Conservation (phyloP, 2,888 invertebrate genomes). For the Pachydiplax longipennis region DNA sequence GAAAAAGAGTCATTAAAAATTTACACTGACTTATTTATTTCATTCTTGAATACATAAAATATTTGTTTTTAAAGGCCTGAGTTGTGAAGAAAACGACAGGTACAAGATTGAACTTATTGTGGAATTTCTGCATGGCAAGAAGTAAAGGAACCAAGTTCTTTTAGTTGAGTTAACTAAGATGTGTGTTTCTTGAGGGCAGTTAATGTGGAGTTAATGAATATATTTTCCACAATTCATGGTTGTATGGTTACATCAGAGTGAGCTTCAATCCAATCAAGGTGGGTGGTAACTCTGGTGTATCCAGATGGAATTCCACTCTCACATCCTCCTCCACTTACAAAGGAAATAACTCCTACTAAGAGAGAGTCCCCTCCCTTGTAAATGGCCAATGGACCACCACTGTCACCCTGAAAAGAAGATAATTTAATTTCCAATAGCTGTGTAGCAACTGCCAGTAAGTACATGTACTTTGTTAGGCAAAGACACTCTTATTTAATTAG, state of each 20-base stretch:
- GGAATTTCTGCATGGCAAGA: too few relatives aligned
- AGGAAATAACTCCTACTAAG: constrained; percentile 1
- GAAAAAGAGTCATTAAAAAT: too few relatives aligned
- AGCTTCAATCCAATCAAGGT: neutral
- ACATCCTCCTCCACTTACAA: neutral
- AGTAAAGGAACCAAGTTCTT: too few relatives aligned
- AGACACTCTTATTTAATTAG: too few relatives aligned
- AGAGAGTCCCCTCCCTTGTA: neutral
- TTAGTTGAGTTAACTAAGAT: neutral
- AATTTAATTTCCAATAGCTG: neutral
- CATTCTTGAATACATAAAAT: too few relatives aligned
- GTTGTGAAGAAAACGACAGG: neutral
- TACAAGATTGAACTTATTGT: neutral
- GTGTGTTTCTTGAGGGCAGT: neutral
- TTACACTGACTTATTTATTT: too few relatives aligned
- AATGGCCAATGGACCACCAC: constrained; percentile 11
- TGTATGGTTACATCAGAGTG: neutral
- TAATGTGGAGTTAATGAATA: neutral
- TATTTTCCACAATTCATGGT: neutral
- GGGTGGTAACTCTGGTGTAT: neutral
- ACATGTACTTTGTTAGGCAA: too few relatives aligned
- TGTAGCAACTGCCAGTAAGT: too few relatives aligned
- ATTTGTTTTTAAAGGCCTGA: too few relatives aligned
- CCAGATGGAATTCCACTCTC: neutral
- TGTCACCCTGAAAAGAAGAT: constrained; percentile 9